Evolutionary conservation across 2,888 invertebrate genomes (phyloP).

Genomic region (Tetranychus truncatus): DNA sequence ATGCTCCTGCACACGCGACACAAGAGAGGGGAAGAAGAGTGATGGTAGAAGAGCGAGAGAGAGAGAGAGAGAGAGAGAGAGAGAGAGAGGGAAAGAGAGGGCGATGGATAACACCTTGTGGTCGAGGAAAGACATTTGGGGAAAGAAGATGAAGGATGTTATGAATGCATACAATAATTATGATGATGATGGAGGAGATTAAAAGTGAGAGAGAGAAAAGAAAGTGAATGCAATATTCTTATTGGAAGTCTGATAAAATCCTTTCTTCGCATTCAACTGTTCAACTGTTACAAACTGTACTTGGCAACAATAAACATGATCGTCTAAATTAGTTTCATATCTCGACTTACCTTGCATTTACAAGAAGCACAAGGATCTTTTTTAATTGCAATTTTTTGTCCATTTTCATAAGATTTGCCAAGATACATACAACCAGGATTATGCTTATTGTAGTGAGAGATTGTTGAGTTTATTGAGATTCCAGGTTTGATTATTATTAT

Average conservation of each 20-base stretch:
- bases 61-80: too few relatives aligned
- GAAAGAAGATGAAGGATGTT: neutral
- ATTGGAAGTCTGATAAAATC: neutral
- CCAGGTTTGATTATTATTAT: slow-evolving; percentile 25
- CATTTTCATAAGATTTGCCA: slow-evolving; percentile 43
- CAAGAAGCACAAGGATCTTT: slow-evolving; percentile 50
- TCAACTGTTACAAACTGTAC: too few relatives aligned
- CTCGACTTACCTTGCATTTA: slow-evolving; percentile 48
- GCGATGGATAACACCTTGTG: neutral
- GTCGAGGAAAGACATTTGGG: neutral
- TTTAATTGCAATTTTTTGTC: slow-evolving; percentile 42
- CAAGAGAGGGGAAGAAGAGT: neutral
- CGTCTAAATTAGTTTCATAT: neutral
- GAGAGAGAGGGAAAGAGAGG: too few relatives aligned
- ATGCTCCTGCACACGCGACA: slow-evolving; percentile 1
- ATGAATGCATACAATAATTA: too few relatives aligned
- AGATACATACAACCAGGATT: slow-evolving; percentile 41
- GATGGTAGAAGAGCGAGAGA: neutral
- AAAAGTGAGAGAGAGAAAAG: neutral
- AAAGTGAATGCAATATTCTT: neutral
- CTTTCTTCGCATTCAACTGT: neutral
- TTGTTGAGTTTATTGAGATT: neutral
- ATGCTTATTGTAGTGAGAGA: neutral
- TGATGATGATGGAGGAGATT: neutral
- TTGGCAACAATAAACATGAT: too few relatives aligned